Conservation (phyloP, 1,140 invertebrate species). For the Coenobita brevimanus region DNA sequence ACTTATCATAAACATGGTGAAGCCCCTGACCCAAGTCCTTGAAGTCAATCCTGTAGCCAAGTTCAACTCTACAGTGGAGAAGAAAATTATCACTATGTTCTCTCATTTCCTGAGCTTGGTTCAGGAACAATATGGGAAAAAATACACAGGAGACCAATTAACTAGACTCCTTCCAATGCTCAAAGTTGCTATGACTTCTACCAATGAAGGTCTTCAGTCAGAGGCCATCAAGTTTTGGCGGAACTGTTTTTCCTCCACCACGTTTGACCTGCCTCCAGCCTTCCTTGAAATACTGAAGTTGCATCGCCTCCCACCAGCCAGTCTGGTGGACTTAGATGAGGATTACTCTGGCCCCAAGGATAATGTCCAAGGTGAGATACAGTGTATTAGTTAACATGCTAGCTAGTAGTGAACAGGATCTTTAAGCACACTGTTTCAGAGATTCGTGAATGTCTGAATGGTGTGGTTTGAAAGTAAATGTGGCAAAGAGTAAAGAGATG, state of each 20-base stretch:
- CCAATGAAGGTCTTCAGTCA: constrained; percentile 26
- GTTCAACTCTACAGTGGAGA: constrained; percentile 40
- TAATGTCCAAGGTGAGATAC: constrained; percentile 25
- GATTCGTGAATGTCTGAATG: no score
- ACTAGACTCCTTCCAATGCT: constrained; percentile 31
- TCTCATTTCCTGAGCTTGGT: constrained; percentile 29
- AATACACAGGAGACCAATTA: constrained; percentile 26
- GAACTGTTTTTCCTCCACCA: constrained; percentile 26
- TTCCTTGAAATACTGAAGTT: constrained; percentile 32
- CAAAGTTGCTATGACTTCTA: constrained; percentile 12
- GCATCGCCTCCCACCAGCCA: constrained; percentile 42
- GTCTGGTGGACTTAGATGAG: background rate
- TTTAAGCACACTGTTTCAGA: no score
- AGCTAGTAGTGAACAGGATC: no score
- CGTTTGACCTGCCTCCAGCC: constrained; percentile 10
- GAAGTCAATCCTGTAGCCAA: constrained; percentile 52
- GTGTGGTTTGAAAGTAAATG: no score
- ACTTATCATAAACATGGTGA: constrained; percentile 12
- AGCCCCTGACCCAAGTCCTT: constrained; percentile 10
- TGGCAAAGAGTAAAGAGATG: no score
- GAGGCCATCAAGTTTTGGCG: constrained; percentile 21
- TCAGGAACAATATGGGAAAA: constrained; percentile 12
- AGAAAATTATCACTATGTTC: constrained; percentile 33
- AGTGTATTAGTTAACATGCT: background rate
- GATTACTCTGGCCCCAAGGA: constrained; percentile 15